Evolutionary conservation across 2,888 invertebrate species (phyloP).

Genomic region (Ophraella communa): DNA sequence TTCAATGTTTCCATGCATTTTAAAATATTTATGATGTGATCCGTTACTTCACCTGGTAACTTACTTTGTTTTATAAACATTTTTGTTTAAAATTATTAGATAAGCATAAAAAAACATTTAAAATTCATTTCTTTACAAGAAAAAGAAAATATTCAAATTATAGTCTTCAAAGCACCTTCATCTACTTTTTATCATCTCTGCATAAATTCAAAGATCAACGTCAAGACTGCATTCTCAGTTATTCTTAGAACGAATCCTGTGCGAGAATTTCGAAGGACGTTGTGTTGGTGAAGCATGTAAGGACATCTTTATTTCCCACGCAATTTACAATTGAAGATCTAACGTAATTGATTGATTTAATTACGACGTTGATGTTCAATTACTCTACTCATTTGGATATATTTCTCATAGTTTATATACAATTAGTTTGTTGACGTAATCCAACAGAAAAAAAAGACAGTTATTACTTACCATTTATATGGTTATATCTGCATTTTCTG

Average conservation of each 20-base stretch:
- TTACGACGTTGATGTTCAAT: background rate
- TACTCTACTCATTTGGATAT: background rate
- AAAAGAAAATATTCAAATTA: background rate
- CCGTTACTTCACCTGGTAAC: too few species aligned
- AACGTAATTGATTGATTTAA: constrained; percentile 9
- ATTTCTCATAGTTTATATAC: background rate
- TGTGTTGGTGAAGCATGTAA: constrained; percentile 9
- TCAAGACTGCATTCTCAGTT: background rate
- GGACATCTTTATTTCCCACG: constrained; percentile 18
- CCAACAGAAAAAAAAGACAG: background rate
- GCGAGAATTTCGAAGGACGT: constrained; percentile 8
- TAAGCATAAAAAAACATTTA: too few species aligned
- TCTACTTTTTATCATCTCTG: background rate
- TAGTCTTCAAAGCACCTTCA: background rate
- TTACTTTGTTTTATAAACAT: too few species aligned
- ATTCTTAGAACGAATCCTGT: background rate
- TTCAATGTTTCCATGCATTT: too few species aligned
- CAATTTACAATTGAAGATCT: constrained; percentile 4
- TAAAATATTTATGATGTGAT: too few species aligned
- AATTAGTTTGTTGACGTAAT: background rate
- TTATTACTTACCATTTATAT: too few species aligned
- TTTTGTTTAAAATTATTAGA: too few species aligned
- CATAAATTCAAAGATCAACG: background rate
- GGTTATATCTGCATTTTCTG: too few species aligned
- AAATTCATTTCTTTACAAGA: background rate